Evolutionary conservation across 2,888 invertebrate genomes (phyloP).

Genomic region (Asteroscopus sphinx): DNA sequence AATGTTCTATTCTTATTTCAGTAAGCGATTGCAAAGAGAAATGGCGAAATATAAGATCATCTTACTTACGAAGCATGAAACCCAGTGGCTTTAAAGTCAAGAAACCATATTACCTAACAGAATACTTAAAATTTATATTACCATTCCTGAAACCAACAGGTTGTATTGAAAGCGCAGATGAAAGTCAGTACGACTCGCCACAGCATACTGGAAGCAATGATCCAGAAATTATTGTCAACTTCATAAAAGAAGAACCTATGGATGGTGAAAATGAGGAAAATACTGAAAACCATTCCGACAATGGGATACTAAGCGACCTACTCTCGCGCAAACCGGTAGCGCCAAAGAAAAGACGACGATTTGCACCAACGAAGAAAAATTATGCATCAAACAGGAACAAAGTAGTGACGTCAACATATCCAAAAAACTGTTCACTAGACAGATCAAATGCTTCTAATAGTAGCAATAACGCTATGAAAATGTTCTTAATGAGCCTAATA

Average conservation of each 20-base stretch:
- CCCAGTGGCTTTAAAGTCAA: slow-evolving; percentile 56
- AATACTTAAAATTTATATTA: slow-evolving; percentile 62
- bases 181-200: slow-evolving; percentile 34
- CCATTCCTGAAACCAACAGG: slow-evolving; percentile 63
- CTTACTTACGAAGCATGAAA: slow-evolving; percentile 64
- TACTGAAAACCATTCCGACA: slow-evolving; percentile 24
- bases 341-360: slow-evolving; percentile 43
- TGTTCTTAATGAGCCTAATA: slow-evolving; percentile 63
- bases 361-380: slow-evolving; percentile 36
- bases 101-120: slow-evolving; percentile 64
- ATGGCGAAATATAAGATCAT: slow-evolving; percentile 68
- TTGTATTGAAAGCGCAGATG: slow-evolving; percentile 41
- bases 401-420: slow-evolving; percentile 1
- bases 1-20: slow-evolving; percentile 51
- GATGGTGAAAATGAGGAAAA: slow-evolving; percentile 34
- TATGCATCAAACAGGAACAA: slow-evolving; percentile 9
- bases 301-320: slow-evolving; percentile 37
- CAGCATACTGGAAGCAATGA: slow-evolving; percentile 19
- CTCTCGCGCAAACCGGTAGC: slow-evolving; percentile 21
- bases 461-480: slow-evolving; percentile 47
- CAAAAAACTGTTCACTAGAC: slow-evolving; percentile 11
- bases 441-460: slow-evolving; percentile 3
- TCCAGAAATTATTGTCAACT: slow-evolving; percentile 22
- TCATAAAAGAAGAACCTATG: slow-evolving; percentile 48
- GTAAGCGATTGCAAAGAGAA: slow-evolving; percentile 67